phyloP scores from a whole-genome alignment of 2,113 vertebrate species.

The Antechinus flavipes region DNA sequence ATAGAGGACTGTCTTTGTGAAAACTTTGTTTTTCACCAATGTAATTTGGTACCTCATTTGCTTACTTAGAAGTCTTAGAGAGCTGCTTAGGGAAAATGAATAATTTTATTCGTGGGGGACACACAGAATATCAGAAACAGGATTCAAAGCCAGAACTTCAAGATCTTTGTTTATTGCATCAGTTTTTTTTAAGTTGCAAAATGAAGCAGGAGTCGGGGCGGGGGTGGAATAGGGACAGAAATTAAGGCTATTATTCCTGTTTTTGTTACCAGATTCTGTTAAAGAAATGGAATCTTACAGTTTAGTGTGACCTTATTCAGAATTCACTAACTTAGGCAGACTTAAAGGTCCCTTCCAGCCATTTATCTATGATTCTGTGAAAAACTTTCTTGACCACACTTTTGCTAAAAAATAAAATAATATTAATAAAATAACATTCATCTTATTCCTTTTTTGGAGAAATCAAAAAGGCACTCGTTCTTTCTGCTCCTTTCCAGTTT shows the following conservation, averaged over 20 bases:
- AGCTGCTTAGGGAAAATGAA: not conserved
- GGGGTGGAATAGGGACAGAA: not conserved
- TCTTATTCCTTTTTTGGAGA: not conserved
- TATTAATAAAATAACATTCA: not conserved
- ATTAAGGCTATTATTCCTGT: not conserved
- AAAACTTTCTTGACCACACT: not conserved
- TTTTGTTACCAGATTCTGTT: not conserved
- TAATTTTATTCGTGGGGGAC: not conserved
- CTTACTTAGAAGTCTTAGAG: not conserved
- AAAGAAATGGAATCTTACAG: constrained; percentile 7
- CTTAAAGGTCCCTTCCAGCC: constrained; percentile 9
- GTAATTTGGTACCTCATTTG: not conserved
- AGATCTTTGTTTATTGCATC: not conserved
- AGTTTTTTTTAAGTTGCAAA: not conserved
- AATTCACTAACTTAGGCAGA: constrained; percentile 28
- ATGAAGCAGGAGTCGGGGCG: not conserved
- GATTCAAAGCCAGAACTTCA: not conserved
- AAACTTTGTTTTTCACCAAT: not conserved
- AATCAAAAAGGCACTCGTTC: not conserved
- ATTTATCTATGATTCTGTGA: constrained; percentile 17
- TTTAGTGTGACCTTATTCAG: not conserved
- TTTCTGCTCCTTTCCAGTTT: not conserved
- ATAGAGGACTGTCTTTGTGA: not conserved
- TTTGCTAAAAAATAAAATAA: not conserved
- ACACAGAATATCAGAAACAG: not conserved